Evolutionary conservation across 64 coral and sea anemone genomes (phyloP), one percentile per base, ranked within the genome.

Genomic region (Catalaphyllia jardinei): DNA sequence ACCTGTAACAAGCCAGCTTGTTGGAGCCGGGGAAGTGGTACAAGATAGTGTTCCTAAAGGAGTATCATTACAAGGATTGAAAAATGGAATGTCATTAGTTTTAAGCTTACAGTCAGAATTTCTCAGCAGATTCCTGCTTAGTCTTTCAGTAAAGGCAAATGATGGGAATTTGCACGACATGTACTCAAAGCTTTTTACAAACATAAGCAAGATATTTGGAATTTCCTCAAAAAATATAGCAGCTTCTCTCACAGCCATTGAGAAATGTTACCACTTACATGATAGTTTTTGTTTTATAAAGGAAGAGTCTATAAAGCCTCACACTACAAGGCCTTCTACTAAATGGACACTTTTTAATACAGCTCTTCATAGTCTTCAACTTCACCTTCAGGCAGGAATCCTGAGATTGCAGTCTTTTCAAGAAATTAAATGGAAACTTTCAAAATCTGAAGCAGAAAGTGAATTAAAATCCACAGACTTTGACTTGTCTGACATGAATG

Each of bases 291-390:
- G 24, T 25, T 79, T 83, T 77, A 29, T 12, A 12, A 86, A 65
- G 20, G 75, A 92, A 71, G 57, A 85, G 78, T 39, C 60, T 27
- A 14, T 67, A 4, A 35, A 73, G 30, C 60, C 24, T 49, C 79
- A 42, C 74, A 71, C 31, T 81, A 60, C 31, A 14, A 69, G 29
- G 29, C 42, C 31, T 51, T 28, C 18, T 20, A 72, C 46, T n/a
- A 87, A 91, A 29, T 91, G 84, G 88, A 94, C 71, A 38, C 9
- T 15, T 31, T 65, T 90, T 39, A 80, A 82, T 86, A 60, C 79
- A 76, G 88, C 91, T 77, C 78, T 93, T 67, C 95, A 88, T 73
- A 97, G 95, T 60, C 78, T 97, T 18, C 82, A 97, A 65, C 95
- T 93, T 8, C 95, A 97, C 69, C 59, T 90, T 80, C 91, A 72